These are phyloP conservation scores for Cossypha caffra DNA, from an alignment of 2,797 vertebrate genomes.

Conservation along the genomic window DNA sequence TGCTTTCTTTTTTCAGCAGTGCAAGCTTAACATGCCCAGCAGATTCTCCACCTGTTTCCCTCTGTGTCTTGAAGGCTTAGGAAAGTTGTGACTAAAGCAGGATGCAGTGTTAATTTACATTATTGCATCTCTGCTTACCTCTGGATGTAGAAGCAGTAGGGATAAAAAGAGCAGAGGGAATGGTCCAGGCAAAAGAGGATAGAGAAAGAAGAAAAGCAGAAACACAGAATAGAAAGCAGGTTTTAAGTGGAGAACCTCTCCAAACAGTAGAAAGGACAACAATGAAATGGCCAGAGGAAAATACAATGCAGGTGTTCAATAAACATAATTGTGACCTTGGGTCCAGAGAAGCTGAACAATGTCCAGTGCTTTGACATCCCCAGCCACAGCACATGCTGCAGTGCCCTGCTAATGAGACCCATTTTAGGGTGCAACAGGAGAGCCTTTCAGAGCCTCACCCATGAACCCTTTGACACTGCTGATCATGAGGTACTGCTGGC, in stretches of 20 bases:
- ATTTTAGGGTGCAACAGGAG: neutral
- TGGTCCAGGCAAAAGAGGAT: neutral
- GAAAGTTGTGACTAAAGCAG: neutral
- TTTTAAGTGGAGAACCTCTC: neutral
- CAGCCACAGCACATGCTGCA: neutral
- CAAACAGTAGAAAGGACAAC: neutral
- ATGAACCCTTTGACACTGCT: neutral
- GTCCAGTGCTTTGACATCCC: neutral
- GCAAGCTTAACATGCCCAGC: neutral
- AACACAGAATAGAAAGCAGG: neutral
- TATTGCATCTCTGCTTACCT: neutral
- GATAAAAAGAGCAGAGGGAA: neutral
- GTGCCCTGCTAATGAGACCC: neutral
- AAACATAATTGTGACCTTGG: neutral
- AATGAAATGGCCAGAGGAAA: neutral
- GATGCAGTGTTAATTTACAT: neutral
- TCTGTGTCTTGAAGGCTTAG: neutral
- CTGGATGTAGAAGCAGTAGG: neutral
- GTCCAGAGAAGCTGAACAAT: neutral
- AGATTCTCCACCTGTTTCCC: neutral
- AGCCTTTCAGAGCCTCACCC: neutral
- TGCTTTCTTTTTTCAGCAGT: neutral
- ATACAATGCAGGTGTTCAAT: neutral
- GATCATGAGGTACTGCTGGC: neutral
- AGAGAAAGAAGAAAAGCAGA: neutral